Evolutionary conservation across 1,140 invertebrate species (phyloP), one percentile per base, ranked within the genome.

Genomic region (Heliconius hermathena): DNA sequence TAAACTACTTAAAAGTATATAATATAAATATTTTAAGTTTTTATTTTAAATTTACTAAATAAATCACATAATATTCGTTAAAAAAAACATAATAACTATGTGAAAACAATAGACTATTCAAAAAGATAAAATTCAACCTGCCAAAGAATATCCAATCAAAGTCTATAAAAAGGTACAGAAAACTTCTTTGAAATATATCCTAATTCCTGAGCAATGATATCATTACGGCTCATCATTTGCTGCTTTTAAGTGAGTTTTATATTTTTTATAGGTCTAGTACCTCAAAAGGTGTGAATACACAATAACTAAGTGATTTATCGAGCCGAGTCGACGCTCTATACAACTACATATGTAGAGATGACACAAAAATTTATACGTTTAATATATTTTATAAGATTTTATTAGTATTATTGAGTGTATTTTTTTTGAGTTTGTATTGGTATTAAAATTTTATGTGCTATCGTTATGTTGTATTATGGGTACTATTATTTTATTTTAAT

Each of bases 141-240:
- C 54, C n/a, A 60, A 9, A 60, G 60, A 66, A 66, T 66, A 22
- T 29, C 60, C n/a, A 66, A 57, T 49, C 38, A 57, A 75, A 75
- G 29, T 36, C 73, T 78, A 74, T 74, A 38, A 78, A 78, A 74
- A 60, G 22, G 52, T 29, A 71, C 33, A 74, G 60, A 66, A 66
- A 66, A 26, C 60, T 29, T 29, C 26, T 66, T 66, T 66, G 60
- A 66, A 66, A 66, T 66, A 66, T 66, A 66, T 54, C 66, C 80
- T 84, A 82, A 85, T 81, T 81, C 82, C 74, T 76, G 79, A 74
- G 77, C 79, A 74, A 78, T 79, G 78, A 78, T 80, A 81, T 81
- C 73, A 80, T 80, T 74, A 82, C 46, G 41, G 73, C 22, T 78
- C 57, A 78, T 78, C 74, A 70, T 81, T 80, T 66, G 71, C 8